phyloP scores from a whole-genome alignment of 2,888 invertebrate species.

The Tachina lurida region DNA sequence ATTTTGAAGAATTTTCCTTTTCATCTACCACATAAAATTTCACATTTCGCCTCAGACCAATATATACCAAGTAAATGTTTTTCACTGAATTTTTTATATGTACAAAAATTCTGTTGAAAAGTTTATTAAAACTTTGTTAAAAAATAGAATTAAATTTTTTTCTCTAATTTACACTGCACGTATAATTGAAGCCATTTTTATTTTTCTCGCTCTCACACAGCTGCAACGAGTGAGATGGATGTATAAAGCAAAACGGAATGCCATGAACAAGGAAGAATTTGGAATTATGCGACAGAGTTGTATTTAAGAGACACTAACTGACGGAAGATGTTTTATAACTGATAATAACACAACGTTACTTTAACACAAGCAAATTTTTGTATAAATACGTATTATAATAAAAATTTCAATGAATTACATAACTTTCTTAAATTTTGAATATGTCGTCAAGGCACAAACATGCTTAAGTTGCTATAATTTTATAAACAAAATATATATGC shows the following conservation, averaged over 20 bases:
- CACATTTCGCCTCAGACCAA: conserved; percentile 29
- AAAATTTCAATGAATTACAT: too few species aligned
- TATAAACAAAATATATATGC: too few species aligned
- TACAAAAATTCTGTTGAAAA: conserved; percentile 25
- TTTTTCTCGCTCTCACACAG: conserved; percentile 73
- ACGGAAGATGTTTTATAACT: too few species aligned
- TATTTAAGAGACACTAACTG: conserved; percentile 7
- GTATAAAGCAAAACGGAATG: conserved; percentile 42
- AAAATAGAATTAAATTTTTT: conserved; percentile 71
- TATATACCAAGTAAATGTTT: conserved; percentile 37
- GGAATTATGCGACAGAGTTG: conserved; percentile 39
- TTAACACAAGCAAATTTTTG: too few species aligned
- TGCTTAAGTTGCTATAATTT: too few species aligned
- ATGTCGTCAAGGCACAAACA: too few species aligned
- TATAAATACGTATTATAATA: too few species aligned
- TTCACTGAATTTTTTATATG: conserved; percentile 16
- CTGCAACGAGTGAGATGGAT: conserved; percentile 34
- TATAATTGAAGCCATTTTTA: conserved; percentile 78
- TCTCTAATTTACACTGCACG: conserved; percentile 72
- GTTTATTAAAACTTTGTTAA: conserved; percentile 61
- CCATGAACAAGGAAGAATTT: conserved; percentile 26
- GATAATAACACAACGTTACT: too few species aligned
- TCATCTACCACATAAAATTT: conserved; percentile 10
- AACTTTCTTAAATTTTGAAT: too few species aligned
- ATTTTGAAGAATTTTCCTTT: conserved; percentile 56